Evolutionary conservation across 2,797 vertebrate species (phyloP).

Genomic region (Lerista edwardsae): DNA sequence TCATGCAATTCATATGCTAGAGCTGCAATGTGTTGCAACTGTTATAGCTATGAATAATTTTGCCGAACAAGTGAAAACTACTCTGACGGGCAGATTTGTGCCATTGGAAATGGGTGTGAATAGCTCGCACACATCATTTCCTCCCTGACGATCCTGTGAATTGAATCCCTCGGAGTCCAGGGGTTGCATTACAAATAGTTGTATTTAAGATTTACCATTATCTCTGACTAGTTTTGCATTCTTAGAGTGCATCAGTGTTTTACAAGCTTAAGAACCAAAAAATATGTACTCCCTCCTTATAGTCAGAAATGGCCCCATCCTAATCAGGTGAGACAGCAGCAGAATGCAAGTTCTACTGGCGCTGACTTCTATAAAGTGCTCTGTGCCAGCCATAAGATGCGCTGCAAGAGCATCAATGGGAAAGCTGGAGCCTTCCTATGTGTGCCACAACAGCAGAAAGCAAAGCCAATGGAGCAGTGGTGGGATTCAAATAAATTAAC

Average conservation of each 20-base stretch:
- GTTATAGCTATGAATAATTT: constrained; percentile 35
- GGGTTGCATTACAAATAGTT: constrained; percentile 10
- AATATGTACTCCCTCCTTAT: not conserved
- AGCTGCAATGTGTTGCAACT: constrained; percentile 28
- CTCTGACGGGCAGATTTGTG: not conserved
- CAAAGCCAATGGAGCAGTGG: too few relatives aligned
- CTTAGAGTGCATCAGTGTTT: not conserved
- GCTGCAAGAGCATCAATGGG: too few relatives aligned
- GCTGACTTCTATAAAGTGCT: too few relatives aligned
- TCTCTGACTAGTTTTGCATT: not conserved
- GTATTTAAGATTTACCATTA: constrained; percentile 2
- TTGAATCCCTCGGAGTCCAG: constrained; percentile 8
- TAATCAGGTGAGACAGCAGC: too few relatives aligned
- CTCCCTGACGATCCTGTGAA: constrained; percentile 26
- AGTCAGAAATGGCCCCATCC: too few relatives aligned
- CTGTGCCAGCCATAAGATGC: too few relatives aligned
- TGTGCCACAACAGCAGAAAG: too few relatives aligned
- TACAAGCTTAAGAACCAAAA: not conserved
- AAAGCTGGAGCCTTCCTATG: too few relatives aligned
- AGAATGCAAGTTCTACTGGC: not conserved
- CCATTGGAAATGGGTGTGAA: constrained; percentile 26
- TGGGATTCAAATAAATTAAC: too few relatives aligned
- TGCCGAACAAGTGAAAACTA: constrained; percentile 29
- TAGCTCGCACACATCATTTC: constrained; percentile 28
- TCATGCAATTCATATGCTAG: constrained; percentile 31